Percentiles rank a stretch among this genome's conserved stretches.
These are phyloP conservation scores for Mustelus asterias DNA, from an alignment of 2,113 vertebrate genomes.

Conservation along the genomic window DNA sequence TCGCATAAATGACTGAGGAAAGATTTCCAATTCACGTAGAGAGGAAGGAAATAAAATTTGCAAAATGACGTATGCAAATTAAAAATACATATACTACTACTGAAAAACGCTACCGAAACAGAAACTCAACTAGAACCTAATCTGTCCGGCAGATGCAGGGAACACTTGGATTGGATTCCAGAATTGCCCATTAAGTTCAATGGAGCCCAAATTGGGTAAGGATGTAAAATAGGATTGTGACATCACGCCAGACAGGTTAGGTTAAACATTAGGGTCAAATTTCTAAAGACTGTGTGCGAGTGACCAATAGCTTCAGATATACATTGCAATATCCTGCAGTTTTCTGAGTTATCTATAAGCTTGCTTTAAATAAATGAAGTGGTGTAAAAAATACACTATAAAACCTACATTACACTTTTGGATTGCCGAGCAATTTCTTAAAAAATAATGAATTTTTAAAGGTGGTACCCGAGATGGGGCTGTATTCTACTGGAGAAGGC, in stretches of 20 bases:
- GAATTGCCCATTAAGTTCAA: background rate
- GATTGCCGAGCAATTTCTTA: background rate
- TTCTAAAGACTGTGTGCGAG: background rate
- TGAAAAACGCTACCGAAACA: background rate
- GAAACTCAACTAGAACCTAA: background rate
- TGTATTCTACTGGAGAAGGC: conserved; percentile 52
- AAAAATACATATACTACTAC: background rate
- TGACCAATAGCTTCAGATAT: background rate
- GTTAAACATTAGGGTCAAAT: background rate
- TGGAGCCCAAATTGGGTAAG: background rate
- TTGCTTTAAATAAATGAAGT: background rate
- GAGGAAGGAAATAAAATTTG: background rate
- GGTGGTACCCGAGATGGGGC: conserved; percentile 61
- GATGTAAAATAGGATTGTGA: background rate
- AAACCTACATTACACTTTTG: background rate
- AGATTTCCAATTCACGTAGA: background rate
- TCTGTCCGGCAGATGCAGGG: background rate
- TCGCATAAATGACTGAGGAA: background rate
- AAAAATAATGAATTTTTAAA: background rate
- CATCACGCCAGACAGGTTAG: background rate
- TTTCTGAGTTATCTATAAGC: background rate
- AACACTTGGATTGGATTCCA: background rate
- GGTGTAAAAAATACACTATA: background rate
- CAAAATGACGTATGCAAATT: background rate
- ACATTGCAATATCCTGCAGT: background rate